Percentiles rank a stretch among this genome's conserved stretches.
phyloP scores from a whole-genome alignment of 1,140 invertebrate genomes.

The Trachelipus rathkii region DNA sequence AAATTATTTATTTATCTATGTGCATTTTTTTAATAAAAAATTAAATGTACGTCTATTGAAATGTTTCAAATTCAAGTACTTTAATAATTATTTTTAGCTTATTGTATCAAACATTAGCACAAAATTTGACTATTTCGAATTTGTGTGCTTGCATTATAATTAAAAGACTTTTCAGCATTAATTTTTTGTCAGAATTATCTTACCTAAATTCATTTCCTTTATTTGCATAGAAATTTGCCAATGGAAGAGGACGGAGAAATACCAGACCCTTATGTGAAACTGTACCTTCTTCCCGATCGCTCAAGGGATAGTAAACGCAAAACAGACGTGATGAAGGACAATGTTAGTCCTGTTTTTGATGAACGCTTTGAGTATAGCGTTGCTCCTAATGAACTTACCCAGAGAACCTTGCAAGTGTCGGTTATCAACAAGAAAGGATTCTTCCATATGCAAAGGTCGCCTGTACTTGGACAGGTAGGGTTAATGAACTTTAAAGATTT shows the following conservation, averaged over 20 bases:
- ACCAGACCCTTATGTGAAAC: constrained; percentile 90
- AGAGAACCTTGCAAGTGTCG: constrained; percentile 69
- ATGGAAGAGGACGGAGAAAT: constrained; percentile 77
- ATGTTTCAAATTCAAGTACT: too few relatives aligned
- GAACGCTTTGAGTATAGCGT: constrained; percentile 82
- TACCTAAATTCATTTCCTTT: constrained; percentile 25
- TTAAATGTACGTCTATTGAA: too few relatives aligned
- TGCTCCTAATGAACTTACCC: constrained; percentile 60
- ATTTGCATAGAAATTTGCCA: constrained; percentile 63
- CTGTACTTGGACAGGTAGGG: constrained; percentile 71
- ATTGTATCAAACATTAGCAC: too few relatives aligned
- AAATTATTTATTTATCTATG: too few relatives aligned
- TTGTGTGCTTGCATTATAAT: too few relatives aligned
- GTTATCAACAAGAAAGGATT: constrained; percentile 70
- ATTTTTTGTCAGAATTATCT: constrained; percentile 53
- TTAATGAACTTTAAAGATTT: neutral
- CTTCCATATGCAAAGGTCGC: constrained; percentile 60
- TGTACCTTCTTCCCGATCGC: constrained; percentile 83
- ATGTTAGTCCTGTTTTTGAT: constrained; percentile 85
- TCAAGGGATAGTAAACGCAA: constrained; percentile 84
- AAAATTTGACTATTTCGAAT: too few relatives aligned
- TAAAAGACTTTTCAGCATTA: constrained; percentile 1
- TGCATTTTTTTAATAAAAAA: too few relatives aligned
- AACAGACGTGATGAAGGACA: constrained; percentile 71
- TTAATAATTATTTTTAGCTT: too few relatives aligned